Base-by-base conservation (phyloP, 2,797 vertebrate genomes). In the Lacerta viridis region DNA sequence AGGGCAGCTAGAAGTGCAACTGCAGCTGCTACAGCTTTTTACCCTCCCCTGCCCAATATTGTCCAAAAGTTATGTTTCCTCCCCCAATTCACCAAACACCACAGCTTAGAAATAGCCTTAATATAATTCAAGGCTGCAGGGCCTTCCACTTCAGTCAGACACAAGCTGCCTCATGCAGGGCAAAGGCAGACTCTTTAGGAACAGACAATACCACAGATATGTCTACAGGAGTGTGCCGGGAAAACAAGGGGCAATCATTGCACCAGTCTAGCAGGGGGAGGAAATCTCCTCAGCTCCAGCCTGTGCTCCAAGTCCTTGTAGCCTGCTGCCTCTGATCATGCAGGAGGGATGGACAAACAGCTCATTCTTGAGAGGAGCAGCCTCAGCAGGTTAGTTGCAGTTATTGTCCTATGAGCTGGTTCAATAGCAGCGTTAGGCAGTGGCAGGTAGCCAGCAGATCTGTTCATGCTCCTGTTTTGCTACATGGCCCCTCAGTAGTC, bases 401-500 rank as follows among this genome's bases (percentile, higher is more conserved):
- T 81, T 90, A 89, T 92, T 79, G 90, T 84, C 90, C 93, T 95
- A 94, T 39, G 76, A 92, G 92, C 90, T 3, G 68, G 87, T 93
- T 89, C 91, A 90, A 92, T 94, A 93, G 93, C 92, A 88, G 94
- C 93, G 83, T n/a, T 7, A 89, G 93, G 90, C 89, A 71, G 87
- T 87, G 93, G 90, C 94, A 71, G 50, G 75, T 94, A 93, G 91
- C 94, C 90, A 81, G 61, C 92, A 93, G 91, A 93, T 94, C 86
- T 85, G 88, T 95, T 90, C 25, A 0, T 55, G 29, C 74, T 61
- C 93, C 89, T 50, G 90, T 85, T 80, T 85, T 85, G 76, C 39
- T 80, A 46, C 83, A 89, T 39, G 11, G 79, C 64, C 91, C 93
- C 91, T 99, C 97, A 99, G 98, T 99, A 99, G 94, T 99, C 99